Evolutionary conservation across 2,888 invertebrate genomes (phyloP), one percentile per base, ranked within the genome.

Genomic region (Didymodactylos carnosus): DNA sequence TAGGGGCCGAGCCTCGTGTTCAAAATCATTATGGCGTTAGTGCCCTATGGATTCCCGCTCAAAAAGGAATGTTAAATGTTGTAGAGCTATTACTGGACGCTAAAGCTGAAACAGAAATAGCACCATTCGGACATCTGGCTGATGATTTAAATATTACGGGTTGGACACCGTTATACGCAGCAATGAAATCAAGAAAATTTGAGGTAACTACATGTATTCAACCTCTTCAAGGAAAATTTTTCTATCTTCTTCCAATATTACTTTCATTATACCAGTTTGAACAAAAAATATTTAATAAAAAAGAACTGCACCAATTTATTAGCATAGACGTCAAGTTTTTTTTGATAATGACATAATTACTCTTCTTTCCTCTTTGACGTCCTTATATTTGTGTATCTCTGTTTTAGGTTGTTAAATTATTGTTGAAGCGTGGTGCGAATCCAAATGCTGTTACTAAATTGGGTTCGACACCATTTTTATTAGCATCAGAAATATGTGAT

Each of bases 381-480:
- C n/a, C n/a, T n/a, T n/a, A n/a, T n/a, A n/a, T n/a, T n/a, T n/a
- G n/a, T n/a, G n/a, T n/a, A n/a, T n/a, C n/a, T n/a, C n/a, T n/a
- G n/a, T n/a, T n/a, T n/a, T n/a, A n/a, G n/a, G 75, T 74, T 10
- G 74, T 74, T 25, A 74, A 74, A 27, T 43, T 72, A 23, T 35
- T 75, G 19, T 41, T 75, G 2, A 29, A 41, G 5, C 70, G 53
- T 53, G 73, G 75, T 14, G 75, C 75, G 40, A 70, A 75, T 70
- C 75, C 75, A 16, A 75, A 75, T 39, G 72, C 75, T 13, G 73
- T 75, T 5, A 75, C 75, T 14, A 75, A 72, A 40, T 53, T 75
- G n/a, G 75, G 75, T n/a, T 75, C 75, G 27, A 72, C 75, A 35
- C 75, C 75, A 19, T 75, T 75, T 29, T 73, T 75, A 51, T 41